phyloP scores from a whole-genome alignment of 2,888 invertebrate species.

The Phaedon cochleariae region DNA sequence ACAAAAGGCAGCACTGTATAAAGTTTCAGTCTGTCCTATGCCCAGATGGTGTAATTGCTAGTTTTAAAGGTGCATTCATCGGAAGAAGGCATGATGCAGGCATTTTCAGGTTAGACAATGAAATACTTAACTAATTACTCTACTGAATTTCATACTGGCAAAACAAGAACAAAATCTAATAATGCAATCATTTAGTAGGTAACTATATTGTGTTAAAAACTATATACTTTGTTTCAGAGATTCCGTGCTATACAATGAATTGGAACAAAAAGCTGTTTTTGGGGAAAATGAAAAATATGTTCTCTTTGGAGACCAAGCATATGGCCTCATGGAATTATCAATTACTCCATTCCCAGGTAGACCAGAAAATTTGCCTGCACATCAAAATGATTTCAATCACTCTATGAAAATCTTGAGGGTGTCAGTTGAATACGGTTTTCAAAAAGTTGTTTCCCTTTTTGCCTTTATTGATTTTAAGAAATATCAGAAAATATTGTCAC shows the following conservation, averaged over 20 bases:
- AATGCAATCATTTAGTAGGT: no score
- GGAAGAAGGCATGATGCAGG: slow-evolving; percentile 40
- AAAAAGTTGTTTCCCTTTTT: slow-evolving; percentile 33
- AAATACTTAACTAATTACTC: no score
- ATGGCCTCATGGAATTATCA: slow-evolving; percentile 34
- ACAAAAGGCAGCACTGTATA: slow-evolving; percentile 37
- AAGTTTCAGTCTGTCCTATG: slow-evolving; percentile 42
- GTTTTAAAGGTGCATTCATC: slow-evolving; percentile 32
- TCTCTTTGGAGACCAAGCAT: slow-evolving; percentile 38
- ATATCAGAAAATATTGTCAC: slow-evolving; percentile 2
- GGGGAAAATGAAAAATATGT: slow-evolving; percentile 28
- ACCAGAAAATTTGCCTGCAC: no score
- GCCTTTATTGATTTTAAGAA: slow-evolving; percentile 25
- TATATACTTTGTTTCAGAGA: slow-evolving; percentile 27
- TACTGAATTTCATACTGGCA: no score
- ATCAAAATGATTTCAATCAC: slow-evolving; percentile 32
- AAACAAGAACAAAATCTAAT: no score
- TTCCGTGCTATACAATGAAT: slow-evolving; percentile 30
- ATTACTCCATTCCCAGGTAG: slow-evolving; percentile 30
- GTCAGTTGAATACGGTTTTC: slow-evolving; percentile 39
- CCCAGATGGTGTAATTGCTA: slow-evolving; percentile 41
- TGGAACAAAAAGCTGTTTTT: slow-evolving; percentile 27
- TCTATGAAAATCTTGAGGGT: slow-evolving; percentile 30
- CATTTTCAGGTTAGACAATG: slow-evolving; percentile 31
- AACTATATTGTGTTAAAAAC: no score